These are phyloP conservation scores for Hipposideros armiger DNA, from an alignment of 2,113 vertebrate genomes.

Conservation along the genomic window DNA sequence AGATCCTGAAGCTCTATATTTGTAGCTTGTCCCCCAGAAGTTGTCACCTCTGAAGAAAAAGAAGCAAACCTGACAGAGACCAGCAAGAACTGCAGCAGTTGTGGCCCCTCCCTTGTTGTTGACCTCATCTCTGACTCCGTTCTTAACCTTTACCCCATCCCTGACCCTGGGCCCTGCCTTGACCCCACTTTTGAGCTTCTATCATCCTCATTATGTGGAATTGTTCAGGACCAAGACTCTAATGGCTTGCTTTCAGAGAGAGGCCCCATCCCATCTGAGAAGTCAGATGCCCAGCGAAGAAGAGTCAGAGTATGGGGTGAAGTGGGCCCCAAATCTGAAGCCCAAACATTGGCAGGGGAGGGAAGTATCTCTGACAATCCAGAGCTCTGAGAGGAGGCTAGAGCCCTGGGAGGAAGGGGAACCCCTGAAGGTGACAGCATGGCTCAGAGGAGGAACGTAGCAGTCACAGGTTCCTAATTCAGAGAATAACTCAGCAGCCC, in stretches of 20 bases:
- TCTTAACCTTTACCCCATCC: neutral
- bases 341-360: neutral
- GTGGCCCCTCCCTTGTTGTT: neutral
- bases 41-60: no score
- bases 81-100: no score
- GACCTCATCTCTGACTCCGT: neutral
- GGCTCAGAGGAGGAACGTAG: neutral
- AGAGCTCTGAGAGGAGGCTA: neutral
- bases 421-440: neutral
- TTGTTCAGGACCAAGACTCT: neutral
- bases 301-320: neutral
- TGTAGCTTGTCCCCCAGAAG: no score
- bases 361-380: neutral
- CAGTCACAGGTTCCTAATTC: neutral
- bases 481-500: neutral
- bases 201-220: neutral
- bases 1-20: no score
- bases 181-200: neutral
- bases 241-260: neutral
- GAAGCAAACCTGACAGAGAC: no score
- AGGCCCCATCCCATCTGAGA: neutral
- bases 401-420: neutral
- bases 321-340: neutral
- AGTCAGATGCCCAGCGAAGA: neutral
- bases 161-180: no score